phyloP scores from a whole-genome alignment of 2,797 vertebrate species.

The Enteromius thamalakanensis region DNA sequence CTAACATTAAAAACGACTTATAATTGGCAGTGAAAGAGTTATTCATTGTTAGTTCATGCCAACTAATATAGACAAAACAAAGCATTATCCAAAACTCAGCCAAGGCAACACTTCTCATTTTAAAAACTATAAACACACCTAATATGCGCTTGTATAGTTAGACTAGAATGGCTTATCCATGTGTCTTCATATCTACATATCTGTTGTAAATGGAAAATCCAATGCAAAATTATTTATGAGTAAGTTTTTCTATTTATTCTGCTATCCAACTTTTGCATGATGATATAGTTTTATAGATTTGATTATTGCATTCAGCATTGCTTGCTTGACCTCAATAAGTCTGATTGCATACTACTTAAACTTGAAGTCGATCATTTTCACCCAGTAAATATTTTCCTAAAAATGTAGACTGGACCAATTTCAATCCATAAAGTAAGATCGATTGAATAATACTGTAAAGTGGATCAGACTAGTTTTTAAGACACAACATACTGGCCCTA shows the following conservation, averaged over 20 bases:
- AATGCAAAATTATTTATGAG: neutral
- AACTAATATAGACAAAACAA: neutral
- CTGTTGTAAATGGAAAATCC: neutral
- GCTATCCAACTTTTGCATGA: neutral
- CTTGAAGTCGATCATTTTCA: neutral
- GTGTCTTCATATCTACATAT: too few species aligned
- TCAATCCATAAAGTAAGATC: neutral
- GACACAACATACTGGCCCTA: neutral
- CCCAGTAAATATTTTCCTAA: neutral
- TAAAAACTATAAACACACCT: neutral
- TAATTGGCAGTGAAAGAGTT: neutral
- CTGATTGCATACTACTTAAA: neutral
- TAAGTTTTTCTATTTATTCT: neutral
- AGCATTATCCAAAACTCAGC: neutral
- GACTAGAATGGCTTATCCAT: too few species aligned
- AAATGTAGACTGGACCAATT: neutral
- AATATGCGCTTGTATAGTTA: neutral
- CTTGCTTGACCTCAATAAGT: neutral
- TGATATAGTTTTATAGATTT: neutral
- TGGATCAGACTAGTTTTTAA: neutral
- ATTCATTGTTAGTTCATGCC: neutral
- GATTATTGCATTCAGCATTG: neutral
- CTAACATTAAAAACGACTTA: too few species aligned
- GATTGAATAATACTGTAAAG: neutral
- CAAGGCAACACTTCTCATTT: neutral